Evolutionary conservation across 2,113 vertebrate species (phyloP), one percentile per base, ranked within the genome.

Genomic region (Pterophyllum scalare): DNA sequence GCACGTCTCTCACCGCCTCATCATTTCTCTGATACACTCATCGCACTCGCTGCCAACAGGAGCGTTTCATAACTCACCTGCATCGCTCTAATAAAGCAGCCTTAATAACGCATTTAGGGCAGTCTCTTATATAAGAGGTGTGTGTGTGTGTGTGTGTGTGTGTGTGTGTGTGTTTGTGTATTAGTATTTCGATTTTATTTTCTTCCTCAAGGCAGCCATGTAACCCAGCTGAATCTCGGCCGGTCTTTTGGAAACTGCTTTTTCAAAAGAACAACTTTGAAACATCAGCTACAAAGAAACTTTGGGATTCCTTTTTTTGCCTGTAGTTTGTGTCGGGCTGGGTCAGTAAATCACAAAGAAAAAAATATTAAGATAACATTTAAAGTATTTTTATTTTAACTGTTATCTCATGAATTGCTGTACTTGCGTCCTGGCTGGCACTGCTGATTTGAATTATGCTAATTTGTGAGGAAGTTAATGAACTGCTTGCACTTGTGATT

Each of bases 51-150:
- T 59, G 58, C 75, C 78, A 75, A 65, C 24, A 4, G 81, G 80
- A 85, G 31, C 67, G 79, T 91, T 92, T 92, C 72, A 83, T 92
- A 90, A 92, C 90, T 86, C 89, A 90, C 90, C 87, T 92, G 87
- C 60, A 46, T 79, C 19, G 17, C 87, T 84, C 67, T 88, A 79
- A 85, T 92, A 88, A 92, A 82, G 84, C 79, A 57, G 79, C 84
- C 70, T 86, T 82, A 84, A 92, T 87, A 89, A 83, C 87, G 81
- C 80, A 80, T 91, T 89, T 74, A 85, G 86, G 80, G 49, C 78
- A 84, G 77, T 13, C 24, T 54, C 82, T 92, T 93, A 91, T 65
- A 59, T 87, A 92, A 92, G 22, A 33, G 59, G 33, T 19, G 57
- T 75, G 79, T 67, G 64, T 59, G 79, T 43, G 26, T 33, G 24